Evolutionary conservation across 2,797 vertebrate genomes (phyloP).

Genomic region (Merluccius polli): DNA sequence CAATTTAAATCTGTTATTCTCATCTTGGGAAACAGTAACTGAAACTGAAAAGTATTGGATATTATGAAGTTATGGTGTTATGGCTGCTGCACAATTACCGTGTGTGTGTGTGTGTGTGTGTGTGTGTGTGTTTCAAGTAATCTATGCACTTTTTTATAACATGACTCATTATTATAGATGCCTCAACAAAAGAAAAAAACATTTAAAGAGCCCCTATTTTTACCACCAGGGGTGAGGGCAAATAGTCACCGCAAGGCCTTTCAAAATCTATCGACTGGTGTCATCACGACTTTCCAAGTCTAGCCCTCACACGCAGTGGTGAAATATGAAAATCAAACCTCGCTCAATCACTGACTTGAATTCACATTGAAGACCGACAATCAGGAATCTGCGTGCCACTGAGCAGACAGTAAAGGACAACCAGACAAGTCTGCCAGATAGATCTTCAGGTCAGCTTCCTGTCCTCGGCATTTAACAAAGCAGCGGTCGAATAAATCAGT

Average conservation of each 20-base stretch:
- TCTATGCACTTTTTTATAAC: background rate
- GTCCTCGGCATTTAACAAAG: slow-evolving; percentile 6
- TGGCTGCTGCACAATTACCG: background rate
- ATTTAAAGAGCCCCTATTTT: background rate
- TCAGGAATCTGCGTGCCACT: background rate
- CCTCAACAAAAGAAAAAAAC: too few relatives aligned
- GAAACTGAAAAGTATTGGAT: background rate
- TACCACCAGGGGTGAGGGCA: background rate
- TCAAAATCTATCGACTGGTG: background rate
- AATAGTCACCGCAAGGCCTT: background rate
- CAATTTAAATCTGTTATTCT: background rate
- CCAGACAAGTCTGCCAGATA: background rate
- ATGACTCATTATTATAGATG: background rate
- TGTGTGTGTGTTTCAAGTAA: background rate
- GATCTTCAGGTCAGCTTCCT: background rate
- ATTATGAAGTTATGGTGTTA: background rate
- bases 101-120: background rate
- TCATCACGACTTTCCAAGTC: background rate
- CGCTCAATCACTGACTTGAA: background rate
- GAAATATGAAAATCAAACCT: background rate
- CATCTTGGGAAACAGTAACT: background rate
- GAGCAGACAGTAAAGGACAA: background rate
- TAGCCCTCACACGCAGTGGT: background rate
- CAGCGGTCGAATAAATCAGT: slow-evolving; percentile 40
- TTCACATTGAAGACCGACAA: background rate